Evolutionary conservation across 2,888 invertebrate species (phyloP).

Genomic region (Aphodius granarius): DNA sequence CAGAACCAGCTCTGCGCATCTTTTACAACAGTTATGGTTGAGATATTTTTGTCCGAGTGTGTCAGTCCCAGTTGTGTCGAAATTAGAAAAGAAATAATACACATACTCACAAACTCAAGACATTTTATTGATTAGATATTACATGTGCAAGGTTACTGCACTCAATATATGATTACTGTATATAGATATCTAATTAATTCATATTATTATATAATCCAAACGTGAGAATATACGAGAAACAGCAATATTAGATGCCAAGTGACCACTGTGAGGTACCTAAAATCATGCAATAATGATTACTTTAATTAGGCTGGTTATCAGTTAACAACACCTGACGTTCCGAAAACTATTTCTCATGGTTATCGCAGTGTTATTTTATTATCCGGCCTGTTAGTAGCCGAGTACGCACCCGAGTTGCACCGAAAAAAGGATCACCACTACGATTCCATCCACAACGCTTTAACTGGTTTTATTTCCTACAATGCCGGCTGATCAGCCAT

Average conservation of each 20-base stretch:
- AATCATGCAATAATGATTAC: background rate
- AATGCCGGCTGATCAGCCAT: slow-evolving; percentile 40
- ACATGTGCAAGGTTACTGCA: too few relatives aligned
- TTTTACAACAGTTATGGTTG: slow-evolving; percentile 31
- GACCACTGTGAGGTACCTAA: background rate
- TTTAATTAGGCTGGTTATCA: background rate
- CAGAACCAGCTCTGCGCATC: slow-evolving; percentile 24
- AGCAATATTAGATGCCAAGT: too few relatives aligned
- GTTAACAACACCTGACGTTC: background rate
- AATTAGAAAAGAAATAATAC: background rate
- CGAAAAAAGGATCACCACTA: slow-evolving; percentile 16
- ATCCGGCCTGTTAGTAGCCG: background rate
- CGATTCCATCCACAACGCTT: slow-evolving; percentile 27
- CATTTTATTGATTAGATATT: too few relatives aligned
- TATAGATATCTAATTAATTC: too few relatives aligned
- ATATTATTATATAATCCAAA: too few relatives aligned
- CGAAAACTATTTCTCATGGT: background rate
- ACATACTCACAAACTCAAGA: too few relatives aligned
- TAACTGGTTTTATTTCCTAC: slow-evolving; percentile 37
- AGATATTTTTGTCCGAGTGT: slow-evolving; percentile 27
- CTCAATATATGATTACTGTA: too few relatives aligned
- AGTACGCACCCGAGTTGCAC: background rate
- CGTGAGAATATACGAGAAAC: too few relatives aligned
- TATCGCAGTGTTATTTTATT: background rate
- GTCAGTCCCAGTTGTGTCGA: background rate